Evolutionary conservation across 1,140 invertebrate species (phyloP), one percentile per base, ranked within the genome.

Genomic region (Temnothorax nylanderi): DNA sequence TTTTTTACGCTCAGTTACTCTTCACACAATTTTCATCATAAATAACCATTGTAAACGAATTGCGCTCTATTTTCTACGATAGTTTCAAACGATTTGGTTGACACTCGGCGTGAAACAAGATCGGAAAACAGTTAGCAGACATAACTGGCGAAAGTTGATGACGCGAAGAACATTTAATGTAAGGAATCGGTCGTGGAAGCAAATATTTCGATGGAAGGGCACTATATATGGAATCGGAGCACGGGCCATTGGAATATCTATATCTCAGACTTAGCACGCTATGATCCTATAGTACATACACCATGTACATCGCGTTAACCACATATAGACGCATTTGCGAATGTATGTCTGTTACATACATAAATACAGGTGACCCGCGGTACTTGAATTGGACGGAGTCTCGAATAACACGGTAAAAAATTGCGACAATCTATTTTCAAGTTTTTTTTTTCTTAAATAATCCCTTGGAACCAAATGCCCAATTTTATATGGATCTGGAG

Each of bases 251-350:
- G 86, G 32, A 26, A 86, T 87, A 77, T 26, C 89, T 78, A 90
- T 92, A 91, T 91, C 88, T 93, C 88, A 92, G 78, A 85, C 86
- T 93, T 87, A 90, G 77, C 56, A 75, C 58, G 87, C 90, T 91
- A 91, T 87, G 85, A 89, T 90, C 41, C 84, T 78, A 58, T 32
- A 47, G 11, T 58, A 77, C 81, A 65, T 88, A 86, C 32, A 54
- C 11, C 76, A 51, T 56, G 34, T 69, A 78, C 60, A 78, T 78
- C 18, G 44, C 47, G 58, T 62, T 64, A 77, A 0, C 41, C 26
- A 78, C 32, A 34, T 41, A 16, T 10, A 44, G 44, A 26, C 41
- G 49, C 34, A 26, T 81, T 88, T 60, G 32, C 41, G 44, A 60
- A 65, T 62, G 49, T 58, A 64, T 51, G 44, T 41, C 37, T 32